Base-by-base conservation (phyloP, 2,797 vertebrate species). In the Bradypodion ventrale region DNA sequence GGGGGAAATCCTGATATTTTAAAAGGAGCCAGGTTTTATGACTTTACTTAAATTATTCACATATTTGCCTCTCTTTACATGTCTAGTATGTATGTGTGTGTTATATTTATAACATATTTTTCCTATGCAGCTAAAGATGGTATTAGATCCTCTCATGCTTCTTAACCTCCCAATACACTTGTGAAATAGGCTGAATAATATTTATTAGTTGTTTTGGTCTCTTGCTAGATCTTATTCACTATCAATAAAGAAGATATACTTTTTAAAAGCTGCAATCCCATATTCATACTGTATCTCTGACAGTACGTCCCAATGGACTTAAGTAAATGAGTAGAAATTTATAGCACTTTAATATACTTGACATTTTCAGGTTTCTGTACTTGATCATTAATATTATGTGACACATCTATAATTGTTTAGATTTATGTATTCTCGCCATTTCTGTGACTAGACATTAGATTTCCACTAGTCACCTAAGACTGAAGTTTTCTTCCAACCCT, bases 21-120 rank as follows among this genome's bases (percentile, higher is more conserved):
- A 44, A 3, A 23, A 86, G 32, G 29, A 62, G 12, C 10, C 66
- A 63, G 65, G 75, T 29, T 23, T 87, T 86, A 74, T 83, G 46
- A 65, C 52, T 60, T 60, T 83, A 87, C 83, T 25, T 44, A 49
- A 37, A 49, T 42, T 84, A 74, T 69, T n/a, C 1, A 73, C 89
- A 68, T 87, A 78, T 46, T 70, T n/a, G 25, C 62, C 62, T 63
- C 52, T 52, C 5, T 21, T 3, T 62, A 13, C 60, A 12, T 62
- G 25, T 19, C 60, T 23, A 23, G 19, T 10, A 15, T 46, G 44
- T 46, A 44, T 56, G 52, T 56, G 52, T 56, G 52, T 63, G 1
- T 63, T 63, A 6, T 27, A 27, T 63, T 56, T 56, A 56, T 56
- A 56, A 13, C 12, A 16, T 13, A 27, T 40, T 10, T 42, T 44